Base-by-base conservation (phyloP, 2,888 invertebrate species). In the Nomada hirtipes region DNA sequence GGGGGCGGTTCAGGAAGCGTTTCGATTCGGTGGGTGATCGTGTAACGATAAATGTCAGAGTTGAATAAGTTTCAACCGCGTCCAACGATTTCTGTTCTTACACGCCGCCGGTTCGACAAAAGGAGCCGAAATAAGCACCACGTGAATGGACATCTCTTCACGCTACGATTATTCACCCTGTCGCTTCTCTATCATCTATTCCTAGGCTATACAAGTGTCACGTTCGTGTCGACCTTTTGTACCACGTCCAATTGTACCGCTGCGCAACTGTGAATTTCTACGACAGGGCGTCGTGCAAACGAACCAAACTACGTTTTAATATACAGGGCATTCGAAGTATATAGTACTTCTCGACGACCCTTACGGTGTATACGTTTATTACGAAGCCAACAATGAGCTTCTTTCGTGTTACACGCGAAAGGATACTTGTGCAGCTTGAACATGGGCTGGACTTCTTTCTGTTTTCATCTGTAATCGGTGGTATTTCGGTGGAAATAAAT, bases 361-460 rank as follows among this genome's bases (percentile, higher is more conserved):
- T 77, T 60, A 69, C 26, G 44, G 36, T 10, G 1, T 7, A 36
- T 4, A 36, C 55, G 60, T 72, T 64, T 75, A 68, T 72, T 71
- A 70, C 9, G 59, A 63, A 50, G 52, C 55, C 67, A 67, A 64
- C 67, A 82, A 64, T 23, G 78, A 65, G 68, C n/a, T 61, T 26
- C 53, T 82, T 78, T 75, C 83, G 83, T 82, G 83, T 75, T n/a
- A 74, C 83, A 82, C 83, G 83, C 83, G 71, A 83, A 63, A 68
- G n/a, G 44, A 64, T 75, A 82, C 83, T 72, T 82, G 72, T 36
- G 75, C 64, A 52, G 50, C 52, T 71, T 55, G 53, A 72, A 69
- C 64, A 59, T n/a, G 15, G 42, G 42, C 57, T 10, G 18, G 26
- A 64, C 23, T 63, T 71, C 68, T 26, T 74, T 71, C 52, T 7